phyloP scores from a whole-genome alignment of 2,888 invertebrate species.

The Tetropium fuscum region DNA sequence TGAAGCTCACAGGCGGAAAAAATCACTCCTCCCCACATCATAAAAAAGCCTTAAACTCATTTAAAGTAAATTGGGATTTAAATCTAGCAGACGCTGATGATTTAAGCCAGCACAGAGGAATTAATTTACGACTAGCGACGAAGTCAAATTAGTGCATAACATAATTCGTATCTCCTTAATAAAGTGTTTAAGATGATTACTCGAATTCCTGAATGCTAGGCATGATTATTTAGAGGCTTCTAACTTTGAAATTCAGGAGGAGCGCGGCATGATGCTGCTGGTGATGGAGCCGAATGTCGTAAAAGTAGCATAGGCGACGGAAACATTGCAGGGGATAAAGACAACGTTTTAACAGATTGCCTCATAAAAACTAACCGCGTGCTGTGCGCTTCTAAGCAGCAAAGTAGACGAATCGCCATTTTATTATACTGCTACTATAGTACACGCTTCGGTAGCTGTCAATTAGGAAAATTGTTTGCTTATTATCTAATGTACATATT shows the following conservation, averaged over 20 bases:
- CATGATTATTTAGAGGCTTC: conserved; percentile 21
- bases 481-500: too few relatives aligned
- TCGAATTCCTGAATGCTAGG: conserved; percentile 30
- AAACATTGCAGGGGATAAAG: conserved; percentile 30
- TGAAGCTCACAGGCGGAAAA: neutral
- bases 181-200: conserved; percentile 36
- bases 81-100: conserved; percentile 34
- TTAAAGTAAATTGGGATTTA: conserved; percentile 36
- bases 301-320: conserved; percentile 21
- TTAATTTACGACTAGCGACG: conserved; percentile 32
- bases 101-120: conserved; percentile 25
- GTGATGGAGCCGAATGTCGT: conserved; percentile 12
- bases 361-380: conserved; percentile 38
- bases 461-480: too few relatives aligned
- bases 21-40: neutral
- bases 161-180: conserved; percentile 35
- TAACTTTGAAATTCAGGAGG: conserved; percentile 19
- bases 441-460: too few relatives aligned
- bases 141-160: conserved; percentile 29
- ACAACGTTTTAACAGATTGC: conserved; percentile 43
- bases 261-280: conserved; percentile 14
- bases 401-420: too few relatives aligned
- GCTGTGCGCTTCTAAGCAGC: conserved; percentile 21
- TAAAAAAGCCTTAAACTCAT: conserved; percentile 18
- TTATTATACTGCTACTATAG: too few relatives aligned